These are phyloP conservation scores for Agriopis marginaria DNA, from an alignment of 2,888 invertebrate species.

Conservation along the genomic window DNA sequence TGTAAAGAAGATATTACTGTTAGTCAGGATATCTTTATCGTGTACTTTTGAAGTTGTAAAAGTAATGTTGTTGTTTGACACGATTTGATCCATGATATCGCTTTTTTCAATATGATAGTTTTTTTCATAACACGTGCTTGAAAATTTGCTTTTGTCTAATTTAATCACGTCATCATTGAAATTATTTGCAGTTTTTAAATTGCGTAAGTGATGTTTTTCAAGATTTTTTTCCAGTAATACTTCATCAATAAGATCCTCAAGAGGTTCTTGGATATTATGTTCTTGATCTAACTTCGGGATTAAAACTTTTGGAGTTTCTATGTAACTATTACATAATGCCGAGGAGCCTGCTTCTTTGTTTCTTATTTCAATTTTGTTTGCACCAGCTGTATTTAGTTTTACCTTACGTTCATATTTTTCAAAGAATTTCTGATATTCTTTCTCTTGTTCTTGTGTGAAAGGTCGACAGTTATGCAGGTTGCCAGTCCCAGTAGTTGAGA, in stretches of 20 bases:
- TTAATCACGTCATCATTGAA: background rate
- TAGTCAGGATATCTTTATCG: background rate
- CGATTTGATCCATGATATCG: constrained; percentile 17
- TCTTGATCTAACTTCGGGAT: background rate
- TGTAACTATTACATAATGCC: background rate
- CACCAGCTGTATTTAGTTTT: background rate
- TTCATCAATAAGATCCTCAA: constrained; percentile 30
- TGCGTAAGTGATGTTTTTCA: background rate
- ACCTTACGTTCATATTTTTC: constrained; percentile 32
- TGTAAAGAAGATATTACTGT: background rate
- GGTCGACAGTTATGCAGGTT: background rate
- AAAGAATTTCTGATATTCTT: constrained; percentile 30
- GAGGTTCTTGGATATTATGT: background rate
- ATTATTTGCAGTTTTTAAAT: background rate
- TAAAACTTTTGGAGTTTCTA: constrained; percentile 7
- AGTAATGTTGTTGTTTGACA: constrained; percentile 7
- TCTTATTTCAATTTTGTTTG: background rate
- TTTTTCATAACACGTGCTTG: background rate
- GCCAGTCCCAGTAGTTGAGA: constrained; percentile 8
- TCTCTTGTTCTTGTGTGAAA: constrained; percentile 11
- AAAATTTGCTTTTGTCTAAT: no score
- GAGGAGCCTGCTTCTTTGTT: background rate
- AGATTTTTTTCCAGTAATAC: constrained; percentile 17
- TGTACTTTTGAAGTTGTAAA: background rate
- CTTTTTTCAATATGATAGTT: background rate